Evolutionary conservation across 2,113 vertebrate genomes (phyloP).

Genomic region (Rhinolophus sinicus): DNA sequence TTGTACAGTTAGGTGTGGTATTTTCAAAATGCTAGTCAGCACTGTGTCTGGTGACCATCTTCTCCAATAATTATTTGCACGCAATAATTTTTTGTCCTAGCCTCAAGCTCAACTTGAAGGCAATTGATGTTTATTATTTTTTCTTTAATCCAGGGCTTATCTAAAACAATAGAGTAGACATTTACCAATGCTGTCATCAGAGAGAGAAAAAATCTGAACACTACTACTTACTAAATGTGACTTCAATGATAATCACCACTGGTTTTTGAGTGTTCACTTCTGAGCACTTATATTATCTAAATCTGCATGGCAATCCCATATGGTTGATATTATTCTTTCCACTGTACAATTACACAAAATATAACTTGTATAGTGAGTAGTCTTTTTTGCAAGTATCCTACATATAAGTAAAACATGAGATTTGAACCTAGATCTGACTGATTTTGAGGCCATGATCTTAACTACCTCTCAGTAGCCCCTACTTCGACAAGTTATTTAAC

Average conservation of each 20-base stretch:
- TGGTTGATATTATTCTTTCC: neutral
- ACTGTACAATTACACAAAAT: neutral
- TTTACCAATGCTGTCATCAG: neutral
- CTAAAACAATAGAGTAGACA: conserved; percentile 19
- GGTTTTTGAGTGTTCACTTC: neutral
- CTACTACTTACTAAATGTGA: neutral
- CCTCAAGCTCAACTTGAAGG: neutral
- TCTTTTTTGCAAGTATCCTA: neutral
- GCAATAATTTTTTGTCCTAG: neutral
- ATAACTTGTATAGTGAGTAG: neutral
- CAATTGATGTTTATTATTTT: conserved; percentile 5
- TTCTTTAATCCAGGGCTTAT: conserved; percentile 28
- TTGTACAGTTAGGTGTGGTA: neutral
- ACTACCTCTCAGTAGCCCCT: neutral
- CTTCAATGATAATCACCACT: neutral
- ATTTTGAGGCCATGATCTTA: neutral
- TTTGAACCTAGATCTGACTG: neutral
- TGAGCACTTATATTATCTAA: neutral
- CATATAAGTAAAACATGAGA: neutral
- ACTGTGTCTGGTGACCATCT: neutral
- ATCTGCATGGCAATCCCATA: neutral
- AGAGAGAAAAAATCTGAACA: neutral
- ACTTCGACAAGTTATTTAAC: neutral
- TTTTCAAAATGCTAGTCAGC: conserved; percentile 42
- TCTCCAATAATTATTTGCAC: neutral